phyloP scores from a whole-genome alignment of 2,113 vertebrate species.

The Rattus norvegicus region DNA sequence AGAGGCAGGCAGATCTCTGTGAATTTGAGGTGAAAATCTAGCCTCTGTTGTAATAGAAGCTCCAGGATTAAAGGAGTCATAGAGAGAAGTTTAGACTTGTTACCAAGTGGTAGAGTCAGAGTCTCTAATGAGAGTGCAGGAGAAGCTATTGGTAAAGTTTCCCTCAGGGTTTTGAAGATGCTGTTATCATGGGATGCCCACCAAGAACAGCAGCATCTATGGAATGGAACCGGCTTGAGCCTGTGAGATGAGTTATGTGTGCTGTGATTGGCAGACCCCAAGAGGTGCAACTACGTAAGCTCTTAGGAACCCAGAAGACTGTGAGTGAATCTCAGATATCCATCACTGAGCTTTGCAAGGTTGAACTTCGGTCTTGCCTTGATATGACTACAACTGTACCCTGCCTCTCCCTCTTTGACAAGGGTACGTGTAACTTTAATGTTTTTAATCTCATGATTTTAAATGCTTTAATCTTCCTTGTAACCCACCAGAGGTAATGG shows the following conservation, averaged over 20 bases:
- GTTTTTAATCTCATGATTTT: no score
- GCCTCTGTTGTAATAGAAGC: background rate
- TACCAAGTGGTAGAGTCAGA: background rate
- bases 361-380: background rate
- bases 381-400: background rate
- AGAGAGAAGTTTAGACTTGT: background rate
- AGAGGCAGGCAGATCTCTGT: no score
- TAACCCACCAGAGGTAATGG: no score
- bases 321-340: background rate
- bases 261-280: background rate
- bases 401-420: background rate
- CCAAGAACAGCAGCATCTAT: background rate
- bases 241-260: background rate
- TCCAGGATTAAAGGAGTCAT: background rate
- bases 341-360: background rate
- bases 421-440: background rate
- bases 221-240: background rate
- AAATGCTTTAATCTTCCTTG: no score
- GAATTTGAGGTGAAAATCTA: background rate
- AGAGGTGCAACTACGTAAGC: background rate
- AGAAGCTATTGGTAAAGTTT: background rate
- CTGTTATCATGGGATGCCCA: background rate
- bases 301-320: background rate
- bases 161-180: background rate
- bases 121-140: background rate